Evolutionary conservation across 2,888 invertebrate species (phyloP).

Genomic region (Acleris sparsana): DNA sequence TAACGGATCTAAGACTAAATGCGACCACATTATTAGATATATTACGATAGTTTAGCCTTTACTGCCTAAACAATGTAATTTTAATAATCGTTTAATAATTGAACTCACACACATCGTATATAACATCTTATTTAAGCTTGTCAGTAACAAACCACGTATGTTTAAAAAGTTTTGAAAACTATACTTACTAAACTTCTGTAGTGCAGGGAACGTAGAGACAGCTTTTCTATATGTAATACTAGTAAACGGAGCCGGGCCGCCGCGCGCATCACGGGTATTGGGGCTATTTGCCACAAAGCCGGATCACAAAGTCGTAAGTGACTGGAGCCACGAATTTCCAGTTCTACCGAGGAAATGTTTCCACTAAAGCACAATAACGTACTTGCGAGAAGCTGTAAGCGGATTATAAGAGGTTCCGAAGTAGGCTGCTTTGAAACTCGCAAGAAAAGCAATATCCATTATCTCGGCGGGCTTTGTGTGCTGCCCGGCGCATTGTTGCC

Average conservation of each 20-base stretch:
- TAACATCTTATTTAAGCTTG: too few species aligned
- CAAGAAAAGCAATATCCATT: constrained; percentile 83
- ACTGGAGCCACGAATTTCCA: constrained; percentile 50
- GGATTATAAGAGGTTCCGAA: constrained; percentile 80
- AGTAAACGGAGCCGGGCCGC: constrained; percentile 6
- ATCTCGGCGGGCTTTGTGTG: constrained; percentile 76
- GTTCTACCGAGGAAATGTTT: constrained; percentile 64
- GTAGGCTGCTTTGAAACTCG: constrained; percentile 81
- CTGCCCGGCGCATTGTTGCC: constrained; percentile 66
- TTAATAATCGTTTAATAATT: too few species aligned
- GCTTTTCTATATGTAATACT: constrained; percentile 19
- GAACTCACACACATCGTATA: too few species aligned
- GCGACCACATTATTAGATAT: too few species aligned
- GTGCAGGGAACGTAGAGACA: not conserved
- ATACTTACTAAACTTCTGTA: too few species aligned
- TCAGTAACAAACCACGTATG: too few species aligned
- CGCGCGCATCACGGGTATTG: constrained; percentile 21
- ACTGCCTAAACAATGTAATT: too few species aligned
- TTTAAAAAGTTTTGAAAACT: too few species aligned
- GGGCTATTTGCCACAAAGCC: constrained; percentile 51
- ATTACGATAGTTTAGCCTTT: too few species aligned
- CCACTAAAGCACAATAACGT: constrained; percentile 73
- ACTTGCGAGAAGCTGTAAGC: constrained; percentile 74
- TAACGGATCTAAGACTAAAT: too few species aligned
- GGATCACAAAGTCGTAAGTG: constrained; percentile 54